Percentiles rank a stretch among this genome's conserved stretches.
Conservation (phyloP, 2,888 invertebrate species). For the Noctua janthina region DNA sequence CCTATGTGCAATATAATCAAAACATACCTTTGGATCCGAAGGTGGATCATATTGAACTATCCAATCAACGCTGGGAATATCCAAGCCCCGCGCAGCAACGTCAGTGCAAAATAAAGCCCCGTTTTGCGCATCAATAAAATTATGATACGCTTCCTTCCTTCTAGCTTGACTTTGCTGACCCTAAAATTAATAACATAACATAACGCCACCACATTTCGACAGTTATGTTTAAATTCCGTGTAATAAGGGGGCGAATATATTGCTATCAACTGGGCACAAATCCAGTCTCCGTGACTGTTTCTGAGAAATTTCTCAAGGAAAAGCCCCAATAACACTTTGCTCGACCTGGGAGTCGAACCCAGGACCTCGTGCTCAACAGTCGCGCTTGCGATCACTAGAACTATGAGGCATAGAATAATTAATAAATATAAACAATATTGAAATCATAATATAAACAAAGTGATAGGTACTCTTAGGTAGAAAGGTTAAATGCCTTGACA, state of each 20-base stretch:
- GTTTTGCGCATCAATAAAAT: slow-evolving; percentile 97
- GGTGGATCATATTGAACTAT: slow-evolving; percentile 99
- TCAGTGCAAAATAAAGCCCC: slow-evolving; percentile 99
- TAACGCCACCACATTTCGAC: neutral
- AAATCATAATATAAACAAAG: slow-evolving; percentile 1
- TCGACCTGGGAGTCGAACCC: neutral
- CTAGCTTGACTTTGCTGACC: slow-evolving; percentile 99
- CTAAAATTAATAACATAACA: slow-evolving; percentile 74
- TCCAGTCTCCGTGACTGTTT: neutral
- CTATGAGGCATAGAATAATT: neutral
- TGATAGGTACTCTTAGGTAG: slow-evolving; percentile 76
- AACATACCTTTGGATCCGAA: slow-evolving; percentile 97
- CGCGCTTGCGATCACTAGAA: neutral
- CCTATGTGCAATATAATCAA: neutral
- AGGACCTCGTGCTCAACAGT: neutral
- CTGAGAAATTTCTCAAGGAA: neutral
- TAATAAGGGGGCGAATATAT: neutral
- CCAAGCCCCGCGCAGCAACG: slow-evolving; percentile 98
- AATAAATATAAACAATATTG: neutral
- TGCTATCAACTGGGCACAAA: neutral
- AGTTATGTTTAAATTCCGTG: neutral
- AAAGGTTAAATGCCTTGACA: slow-evolving; percentile 21
- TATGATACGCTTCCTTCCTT: slow-evolving; percentile 98
- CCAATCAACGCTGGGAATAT: slow-evolving; percentile 99
- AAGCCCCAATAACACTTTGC: neutral